phyloP scores from a whole-genome alignment of 2,888 invertebrate genomes.

The Agonopterix arenella region DNA sequence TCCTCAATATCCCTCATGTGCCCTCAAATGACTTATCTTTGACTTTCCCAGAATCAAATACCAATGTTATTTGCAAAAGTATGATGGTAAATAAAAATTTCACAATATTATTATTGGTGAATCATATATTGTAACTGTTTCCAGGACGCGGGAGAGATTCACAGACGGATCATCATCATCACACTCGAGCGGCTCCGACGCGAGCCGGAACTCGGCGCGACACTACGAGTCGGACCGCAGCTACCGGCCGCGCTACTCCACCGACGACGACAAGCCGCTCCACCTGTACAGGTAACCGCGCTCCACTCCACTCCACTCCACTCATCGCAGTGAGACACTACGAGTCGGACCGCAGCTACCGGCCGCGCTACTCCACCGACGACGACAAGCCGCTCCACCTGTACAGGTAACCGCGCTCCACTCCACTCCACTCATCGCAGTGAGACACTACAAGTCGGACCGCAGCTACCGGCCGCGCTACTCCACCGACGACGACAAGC shows the following conservation, averaged over 20 bases:
- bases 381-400: constrained; percentile 56
- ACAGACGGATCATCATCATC: constrained; percentile 13
- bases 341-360: constrained; percentile 66
- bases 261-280: constrained; percentile 61
- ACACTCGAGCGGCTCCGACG: neutral
- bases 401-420: constrained; percentile 28
- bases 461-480: too few relatives aligned
- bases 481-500: too few relatives aligned
- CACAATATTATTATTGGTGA: too few relatives aligned
- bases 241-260: constrained; percentile 54
- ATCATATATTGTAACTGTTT: neutral
- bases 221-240: constrained; percentile 67
- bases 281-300: constrained; percentile 35
- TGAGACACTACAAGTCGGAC: constrained; percentile 1
- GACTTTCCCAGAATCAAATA: too few relatives aligned
- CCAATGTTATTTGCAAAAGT: too few relatives aligned
- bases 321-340: constrained; percentile 31
- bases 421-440: neutral
- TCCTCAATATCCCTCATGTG: too few relatives aligned
- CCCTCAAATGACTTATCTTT: too few relatives aligned
- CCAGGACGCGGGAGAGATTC: constrained; percentile 45
- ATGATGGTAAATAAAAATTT: too few relatives aligned
- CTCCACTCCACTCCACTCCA: neutral
- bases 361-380: constrained; percentile 52
- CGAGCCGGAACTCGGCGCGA: neutral